Evolutionary conservation across 2,888 invertebrate genomes (phyloP), one percentile per base, ranked within the genome.

Genomic region (Troides oblongomaculatus): DNA sequence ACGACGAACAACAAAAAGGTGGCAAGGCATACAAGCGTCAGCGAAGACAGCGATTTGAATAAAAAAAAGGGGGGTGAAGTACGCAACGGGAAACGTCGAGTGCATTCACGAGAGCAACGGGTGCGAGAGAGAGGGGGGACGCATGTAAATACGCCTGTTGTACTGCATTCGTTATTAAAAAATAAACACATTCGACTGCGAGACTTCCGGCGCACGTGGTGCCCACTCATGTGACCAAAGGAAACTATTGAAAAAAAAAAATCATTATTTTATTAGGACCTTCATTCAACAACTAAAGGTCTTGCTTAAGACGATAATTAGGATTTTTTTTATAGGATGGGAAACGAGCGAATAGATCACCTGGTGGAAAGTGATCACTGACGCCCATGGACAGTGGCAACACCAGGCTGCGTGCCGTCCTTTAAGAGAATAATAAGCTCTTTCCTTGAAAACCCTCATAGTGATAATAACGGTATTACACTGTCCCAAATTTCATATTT

Each of bases 191-290:
- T 57, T 65, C 63, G 65, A 39, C 58, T 62, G 58, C 69, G 71
- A 68, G 65, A 74, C 75, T 74, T 76, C 76, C 76, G 76, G 71
- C 66, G 73, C 75, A 75, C 76, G 74, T 74, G 76, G 72, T 66
- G n/a, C 50, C 46, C 63, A 46, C 59, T 66, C 23, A n/a, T 25
- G 66, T 65, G 18, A 65, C 64, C 58, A 58, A 23, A 25, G 57
- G 10, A 50, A 5, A 14, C 50, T 14, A 17, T 18, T 50, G 14
- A 50, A 7, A 39, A 7, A 39, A 39, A 39, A 7, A 39, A 39
- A 39, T 10, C 39, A 10, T 1, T 0, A 39, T 10, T 39, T 39
- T 39, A 39, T 10, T 8, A 39, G 1, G 30, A 30, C 30, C 3
- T 30, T 30, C 30, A 30, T 30, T 30, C 30, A 30, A 30, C 30